These are phyloP conservation scores for Physeter macrocephalus DNA, from an alignment of 2,113 vertebrate genomes.

Conservation along the genomic window DNA sequence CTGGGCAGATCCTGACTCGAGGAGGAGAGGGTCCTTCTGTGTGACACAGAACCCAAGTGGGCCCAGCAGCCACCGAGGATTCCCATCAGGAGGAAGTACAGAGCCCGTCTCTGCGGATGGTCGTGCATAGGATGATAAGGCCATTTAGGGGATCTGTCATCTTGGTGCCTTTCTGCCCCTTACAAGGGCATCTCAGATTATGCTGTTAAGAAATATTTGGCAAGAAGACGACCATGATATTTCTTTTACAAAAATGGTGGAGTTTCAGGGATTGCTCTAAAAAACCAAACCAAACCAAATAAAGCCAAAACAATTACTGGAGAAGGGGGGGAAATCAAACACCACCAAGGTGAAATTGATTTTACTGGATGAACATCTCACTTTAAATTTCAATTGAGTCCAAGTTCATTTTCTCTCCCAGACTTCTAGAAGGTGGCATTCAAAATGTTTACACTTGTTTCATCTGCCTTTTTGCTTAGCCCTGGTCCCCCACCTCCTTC, in stretches of 20 bases:
- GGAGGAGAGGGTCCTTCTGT: not conserved
- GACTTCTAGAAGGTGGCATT: conserved; percentile 51
- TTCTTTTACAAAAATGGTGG: not conserved
- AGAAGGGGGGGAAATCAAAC: not conserved
- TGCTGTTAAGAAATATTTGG: not conserved
- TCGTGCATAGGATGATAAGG: rapidly evolving
- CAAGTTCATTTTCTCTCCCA: conserved; percentile 36
- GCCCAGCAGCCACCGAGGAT: not conserved
- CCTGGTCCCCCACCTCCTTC: conserved; percentile 21
- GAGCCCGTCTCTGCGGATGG: not conserved
- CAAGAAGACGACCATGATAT: not conserved
- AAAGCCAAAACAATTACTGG: not conserved
- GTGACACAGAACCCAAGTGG: too few relatives aligned
- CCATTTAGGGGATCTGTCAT: rapidly evolving
- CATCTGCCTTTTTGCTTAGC: conserved; percentile 47
- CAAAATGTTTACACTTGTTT: conserved; percentile 68
- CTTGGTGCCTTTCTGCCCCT: not conserved
- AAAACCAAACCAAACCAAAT: not conserved
- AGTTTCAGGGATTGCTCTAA: not conserved
- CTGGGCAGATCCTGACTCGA: not conserved
- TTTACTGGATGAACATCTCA: not conserved
- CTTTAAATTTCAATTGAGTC: not conserved
- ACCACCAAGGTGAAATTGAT: not conserved
- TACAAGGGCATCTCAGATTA: not conserved
- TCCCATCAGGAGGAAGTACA: rapidly evolving